Conservation (phyloP, 2,113 vertebrate species). For the Quiscalus mexicanus region DNA sequence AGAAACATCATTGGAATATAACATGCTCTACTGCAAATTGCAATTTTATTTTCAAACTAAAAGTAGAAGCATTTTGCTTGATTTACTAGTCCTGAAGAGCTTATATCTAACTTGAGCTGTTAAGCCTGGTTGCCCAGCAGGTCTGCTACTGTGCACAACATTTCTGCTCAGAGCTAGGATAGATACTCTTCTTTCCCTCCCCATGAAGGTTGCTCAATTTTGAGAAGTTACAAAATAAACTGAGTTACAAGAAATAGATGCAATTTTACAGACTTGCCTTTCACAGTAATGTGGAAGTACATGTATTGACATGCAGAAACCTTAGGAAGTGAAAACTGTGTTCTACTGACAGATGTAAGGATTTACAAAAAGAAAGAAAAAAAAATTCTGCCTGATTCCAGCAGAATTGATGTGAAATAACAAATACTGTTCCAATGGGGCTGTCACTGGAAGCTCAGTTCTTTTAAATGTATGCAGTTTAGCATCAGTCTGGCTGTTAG, state of each 20-base stretch:
- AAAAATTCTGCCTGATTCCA: background rate
- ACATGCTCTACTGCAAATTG: background rate
- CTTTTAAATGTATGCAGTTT: background rate
- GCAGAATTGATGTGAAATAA: background rate
- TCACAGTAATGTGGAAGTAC: background rate
- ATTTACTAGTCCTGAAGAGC: background rate
- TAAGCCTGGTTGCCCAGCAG: background rate
- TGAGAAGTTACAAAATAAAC: background rate
- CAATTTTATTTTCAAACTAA: conserved; percentile 1
- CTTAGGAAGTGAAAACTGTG: background rate
- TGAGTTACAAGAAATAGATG: background rate
- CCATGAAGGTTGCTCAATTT: background rate
- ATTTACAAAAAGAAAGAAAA: background rate
- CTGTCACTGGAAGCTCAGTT: background rate
- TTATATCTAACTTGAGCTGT: background rate
- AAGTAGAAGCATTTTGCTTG: background rate
- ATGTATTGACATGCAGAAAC: background rate
- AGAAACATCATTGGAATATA: background rate
- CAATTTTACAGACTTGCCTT: background rate
- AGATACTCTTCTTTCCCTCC: background rate
- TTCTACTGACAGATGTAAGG: conserved; percentile 13
- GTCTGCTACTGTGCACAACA: background rate
- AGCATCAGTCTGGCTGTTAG: background rate
- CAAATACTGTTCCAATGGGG: background rate
- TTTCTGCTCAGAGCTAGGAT: background rate